phyloP scores from a whole-genome alignment of 2,113 vertebrate genomes.

The Casuarius casuarius region DNA sequence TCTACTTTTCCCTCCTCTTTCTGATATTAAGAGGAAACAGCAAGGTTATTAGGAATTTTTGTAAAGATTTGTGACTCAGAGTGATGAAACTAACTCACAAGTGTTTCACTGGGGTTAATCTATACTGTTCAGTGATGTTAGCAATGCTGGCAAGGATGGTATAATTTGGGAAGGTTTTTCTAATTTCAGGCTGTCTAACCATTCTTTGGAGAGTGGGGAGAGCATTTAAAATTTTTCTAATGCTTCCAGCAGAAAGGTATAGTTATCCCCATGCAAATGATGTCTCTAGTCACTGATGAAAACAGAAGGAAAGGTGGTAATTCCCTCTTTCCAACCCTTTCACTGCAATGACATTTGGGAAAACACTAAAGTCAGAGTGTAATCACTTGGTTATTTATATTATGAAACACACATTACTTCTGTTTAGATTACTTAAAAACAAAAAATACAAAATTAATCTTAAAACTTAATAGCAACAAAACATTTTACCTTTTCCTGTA shows the following conservation, averaged over 20 bases:
- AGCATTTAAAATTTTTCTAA: not conserved
- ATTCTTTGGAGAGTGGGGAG: not conserved
- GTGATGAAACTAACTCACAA: not conserved
- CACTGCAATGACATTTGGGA: not conserved
- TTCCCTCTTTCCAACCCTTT: not conserved
- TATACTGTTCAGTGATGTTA: not conserved
- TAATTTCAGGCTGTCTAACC: not conserved
- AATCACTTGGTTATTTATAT: not conserved
- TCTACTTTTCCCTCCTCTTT: not conserved
- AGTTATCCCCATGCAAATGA: not conserved
- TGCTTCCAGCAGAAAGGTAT: not conserved
- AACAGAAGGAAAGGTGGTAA: not conserved
- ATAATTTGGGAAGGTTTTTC: not conserved
- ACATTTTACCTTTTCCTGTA: not conserved
- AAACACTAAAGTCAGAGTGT: not conserved
- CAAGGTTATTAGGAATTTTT: not conserved
- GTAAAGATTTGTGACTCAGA: not conserved
- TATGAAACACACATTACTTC: not conserved
- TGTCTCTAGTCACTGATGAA: not conserved
- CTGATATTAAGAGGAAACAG: not conserved
- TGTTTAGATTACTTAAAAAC: not conserved
- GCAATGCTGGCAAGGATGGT: not conserved
- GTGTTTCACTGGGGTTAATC: not conserved
- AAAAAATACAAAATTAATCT: not conserved
- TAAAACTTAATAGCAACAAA: not conserved